Evolutionary conservation across 1,140 invertebrate genomes (phyloP).

Genomic region (Hyposmocoma kahamanoa): DNA sequence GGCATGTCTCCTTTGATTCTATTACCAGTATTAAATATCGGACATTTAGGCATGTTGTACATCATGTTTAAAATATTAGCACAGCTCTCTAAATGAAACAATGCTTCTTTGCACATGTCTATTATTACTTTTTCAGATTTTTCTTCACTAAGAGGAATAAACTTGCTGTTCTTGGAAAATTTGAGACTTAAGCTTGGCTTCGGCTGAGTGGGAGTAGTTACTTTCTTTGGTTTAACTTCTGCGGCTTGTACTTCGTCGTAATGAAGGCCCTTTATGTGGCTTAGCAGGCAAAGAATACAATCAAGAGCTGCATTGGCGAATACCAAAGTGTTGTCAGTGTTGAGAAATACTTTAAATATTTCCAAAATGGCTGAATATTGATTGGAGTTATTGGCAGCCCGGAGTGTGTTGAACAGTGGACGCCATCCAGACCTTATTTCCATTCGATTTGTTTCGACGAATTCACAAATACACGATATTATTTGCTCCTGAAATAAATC

Average conservation of each 20-base stretch:
- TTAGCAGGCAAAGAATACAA: constrained; percentile 91
- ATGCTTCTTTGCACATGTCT: constrained; percentile 87
- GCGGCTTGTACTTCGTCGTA: constrained; percentile 58
- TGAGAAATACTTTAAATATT: constrained; percentile 93
- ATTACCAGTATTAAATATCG: constrained; percentile 92
- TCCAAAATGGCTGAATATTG: constrained; percentile 87
- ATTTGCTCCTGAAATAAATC: constrained; percentile 82
- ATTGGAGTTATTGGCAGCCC: constrained; percentile 84
- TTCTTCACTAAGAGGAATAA: constrained; percentile 62
- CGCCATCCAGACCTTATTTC: constrained; percentile 96
- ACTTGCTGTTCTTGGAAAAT: constrained; percentile 62
- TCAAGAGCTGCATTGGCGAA: constrained; percentile 96
- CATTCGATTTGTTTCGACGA: constrained; percentile 93
- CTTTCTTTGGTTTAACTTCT: constrained; percentile 60
- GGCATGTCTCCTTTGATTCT: constrained; percentile 87
- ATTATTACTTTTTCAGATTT: constrained; percentile 71
- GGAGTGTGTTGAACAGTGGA: constrained; percentile 91
- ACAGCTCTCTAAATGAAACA: constrained; percentile 90
- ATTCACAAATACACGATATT: constrained; percentile 95
- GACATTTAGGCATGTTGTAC: constrained; percentile 96
- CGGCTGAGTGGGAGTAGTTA: constrained; percentile 33
- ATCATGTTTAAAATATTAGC: constrained; percentile 91
- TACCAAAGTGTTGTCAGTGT: constrained; percentile 92
- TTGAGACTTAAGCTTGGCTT: constrained; percentile 57
- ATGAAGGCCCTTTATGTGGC: constrained; percentile 76